Evolutionary conservation across 2,113 vertebrate genomes (phyloP).

Genomic region (Echinops telfairi): DNA sequence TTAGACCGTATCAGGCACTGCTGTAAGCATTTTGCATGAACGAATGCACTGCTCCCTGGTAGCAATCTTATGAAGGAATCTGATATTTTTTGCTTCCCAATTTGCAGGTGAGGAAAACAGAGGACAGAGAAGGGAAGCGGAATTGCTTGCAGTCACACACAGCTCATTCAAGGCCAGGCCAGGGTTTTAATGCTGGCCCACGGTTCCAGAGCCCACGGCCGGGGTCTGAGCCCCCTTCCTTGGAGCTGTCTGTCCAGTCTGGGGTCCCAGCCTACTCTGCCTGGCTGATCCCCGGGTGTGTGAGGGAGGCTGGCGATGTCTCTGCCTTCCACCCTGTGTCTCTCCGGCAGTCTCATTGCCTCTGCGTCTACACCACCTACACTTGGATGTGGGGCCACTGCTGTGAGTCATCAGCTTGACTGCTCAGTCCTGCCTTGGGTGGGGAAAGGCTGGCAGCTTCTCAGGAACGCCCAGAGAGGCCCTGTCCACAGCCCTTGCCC

Average conservation of each 20-base stretch:
- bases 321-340: not conserved
- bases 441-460: conserved; percentile 59
- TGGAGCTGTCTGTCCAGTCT: not conserved
- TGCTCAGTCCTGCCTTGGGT: conserved; percentile 1
- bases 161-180: not conserved
- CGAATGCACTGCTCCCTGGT: not conserved
- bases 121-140: not conserved
- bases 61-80: not conserved
- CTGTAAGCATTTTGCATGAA: not conserved
- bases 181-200: conserved; percentile 13
- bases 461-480: conserved; percentile 3
- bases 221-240: not conserved
- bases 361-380: not conserved
- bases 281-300: not conserved
- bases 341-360: not conserved
- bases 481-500: not conserved
- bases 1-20: not conserved
- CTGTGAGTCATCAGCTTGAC: conserved; percentile 45
- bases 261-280: not conserved
- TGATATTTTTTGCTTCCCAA: not conserved
- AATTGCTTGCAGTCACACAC: not conserved
- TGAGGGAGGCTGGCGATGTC: not conserved
- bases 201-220: not conserved
- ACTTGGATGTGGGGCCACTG: not conserved
- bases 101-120: not conserved